phyloP scores from a whole-genome alignment of 2,888 invertebrate genomes.

The Stenolophus ochropezus region DNA sequence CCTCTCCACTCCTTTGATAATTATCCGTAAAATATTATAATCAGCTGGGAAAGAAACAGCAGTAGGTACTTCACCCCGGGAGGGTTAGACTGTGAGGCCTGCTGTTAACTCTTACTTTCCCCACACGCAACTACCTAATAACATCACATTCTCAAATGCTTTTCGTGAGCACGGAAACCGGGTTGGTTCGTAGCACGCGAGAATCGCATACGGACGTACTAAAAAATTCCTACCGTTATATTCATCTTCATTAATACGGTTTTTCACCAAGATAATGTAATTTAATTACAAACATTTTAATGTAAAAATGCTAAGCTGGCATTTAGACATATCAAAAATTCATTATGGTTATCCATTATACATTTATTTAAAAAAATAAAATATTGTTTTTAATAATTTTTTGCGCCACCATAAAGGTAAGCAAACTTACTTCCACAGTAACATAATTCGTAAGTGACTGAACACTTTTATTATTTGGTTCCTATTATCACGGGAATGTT shows the following conservation, averaged over 20 bases:
- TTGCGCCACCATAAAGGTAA: too few species aligned
- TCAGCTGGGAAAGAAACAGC: conserved; percentile 18
- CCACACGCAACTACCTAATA: conserved; percentile 34
- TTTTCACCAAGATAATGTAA: conserved; percentile 8
- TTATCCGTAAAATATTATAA: conserved; percentile 35
- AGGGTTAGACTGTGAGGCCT: conserved; percentile 15
- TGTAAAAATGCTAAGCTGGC: not conserved
- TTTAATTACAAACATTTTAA: not conserved
- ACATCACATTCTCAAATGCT: conserved; percentile 39
- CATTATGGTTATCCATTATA: too few species aligned
- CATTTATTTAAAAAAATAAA: too few species aligned
- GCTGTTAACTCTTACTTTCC: conserved; percentile 27
- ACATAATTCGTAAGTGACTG: too few species aligned
- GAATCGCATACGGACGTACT: conserved; percentile 19
- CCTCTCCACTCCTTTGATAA: conserved; percentile 22
- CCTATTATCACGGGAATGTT: too few species aligned
- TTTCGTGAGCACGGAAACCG: conserved; percentile 6
- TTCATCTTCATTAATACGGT: conserved; percentile 24
- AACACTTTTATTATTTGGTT: too few species aligned
- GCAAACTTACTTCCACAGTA: too few species aligned
- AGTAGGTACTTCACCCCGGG: conserved; percentile 21
- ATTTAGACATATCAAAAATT: not conserved
- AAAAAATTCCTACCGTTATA: conserved; percentile 21
- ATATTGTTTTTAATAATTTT: too few species aligned
- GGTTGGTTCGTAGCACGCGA: conserved; percentile 7